Evolutionary conservation across 2,113 vertebrate genomes (phyloP), one percentile per base, ranked within the genome.

Genomic region (Talpa occidentalis): DNA sequence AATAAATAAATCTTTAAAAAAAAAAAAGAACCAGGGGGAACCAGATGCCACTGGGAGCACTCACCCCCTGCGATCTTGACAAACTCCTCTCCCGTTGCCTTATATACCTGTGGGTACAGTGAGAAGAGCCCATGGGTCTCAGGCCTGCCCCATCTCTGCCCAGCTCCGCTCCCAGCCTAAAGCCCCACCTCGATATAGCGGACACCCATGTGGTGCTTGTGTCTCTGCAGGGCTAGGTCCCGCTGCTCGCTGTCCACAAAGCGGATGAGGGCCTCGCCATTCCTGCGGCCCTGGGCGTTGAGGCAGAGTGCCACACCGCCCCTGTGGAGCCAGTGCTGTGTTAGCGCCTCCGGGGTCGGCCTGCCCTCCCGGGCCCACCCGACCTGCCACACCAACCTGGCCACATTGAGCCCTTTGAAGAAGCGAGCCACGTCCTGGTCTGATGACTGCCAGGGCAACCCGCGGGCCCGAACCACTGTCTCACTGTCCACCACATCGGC

Each of bases 1-100:
- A n/a, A n/a, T n/a, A n/a, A n/a, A n/a, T n/a, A n/a, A n/a, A n/a
- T n/a, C n/a, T n/a, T n/a, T n/a, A n/a, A n/a, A n/a, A n/a, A n/a
- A n/a, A n/a, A n/a, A n/a, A n/a, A n/a, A n/a, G n/a, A n/a, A n/a
- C n/a, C 19, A 59, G 7, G 12, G n/a, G 49, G 12, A 82, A 24
- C 10, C 49, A 40, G 30, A 40, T 2, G 28, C 72, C 26, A 5
- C 30, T 52, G 10, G 21, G 66, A 30, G 42, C 89, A 97, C 99
- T 99, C 95, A 99, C 99, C 99, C 98, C 99, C 99, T 96, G 99
- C 99, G 12, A 99, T 99, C 98, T 99, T 99, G 93, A 99, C 98
- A 96, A 99, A 99, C 96, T 99, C 99, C 95, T 99, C 99, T 91
- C 99, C 99, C 40, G 99, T 99, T 66, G 99, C 99, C 98, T 99